phyloP scores from a whole-genome alignment of 2,797 vertebrate species.

The Hypotaenidia okinawae region DNA sequence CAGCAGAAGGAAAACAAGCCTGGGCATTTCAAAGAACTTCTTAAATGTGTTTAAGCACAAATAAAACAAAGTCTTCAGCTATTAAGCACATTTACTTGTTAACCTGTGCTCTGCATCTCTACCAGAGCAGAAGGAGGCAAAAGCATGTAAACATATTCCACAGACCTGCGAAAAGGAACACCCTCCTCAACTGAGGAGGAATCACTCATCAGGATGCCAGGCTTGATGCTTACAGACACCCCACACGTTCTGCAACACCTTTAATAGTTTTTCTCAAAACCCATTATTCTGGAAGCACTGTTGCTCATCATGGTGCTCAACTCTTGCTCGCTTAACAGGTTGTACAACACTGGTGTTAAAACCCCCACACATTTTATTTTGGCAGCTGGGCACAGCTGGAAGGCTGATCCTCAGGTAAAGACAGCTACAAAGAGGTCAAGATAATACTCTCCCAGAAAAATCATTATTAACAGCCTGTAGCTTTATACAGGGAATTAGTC shows the following conservation, averaged over 20 bases:
- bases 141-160: not conserved
- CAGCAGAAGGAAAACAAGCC: not conserved
- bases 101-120: rapidly evolving
- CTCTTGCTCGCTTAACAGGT: not conserved
- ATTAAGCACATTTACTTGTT: not conserved
- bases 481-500: not conserved
- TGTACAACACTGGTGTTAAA: not conserved
- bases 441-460: not conserved
- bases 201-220: not conserved
- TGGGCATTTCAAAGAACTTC: not conserved
- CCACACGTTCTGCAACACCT: not conserved
- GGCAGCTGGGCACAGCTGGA: not conserved
- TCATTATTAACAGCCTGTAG: not conserved
- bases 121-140: not conserved
- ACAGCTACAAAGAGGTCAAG: not conserved
- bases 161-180: not conserved
- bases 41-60: not conserved
- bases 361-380: not conserved
- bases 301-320: not conserved
- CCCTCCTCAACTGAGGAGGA: not conserved
- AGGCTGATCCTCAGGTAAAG: not conserved
- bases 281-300: not conserved
- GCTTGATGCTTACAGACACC: not conserved
- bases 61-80: not conserved
- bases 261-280: not conserved